These are phyloP conservation scores for Empidonax traillii DNA, from an alignment of 2,113 vertebrate species.

Conservation along the genomic window DNA sequence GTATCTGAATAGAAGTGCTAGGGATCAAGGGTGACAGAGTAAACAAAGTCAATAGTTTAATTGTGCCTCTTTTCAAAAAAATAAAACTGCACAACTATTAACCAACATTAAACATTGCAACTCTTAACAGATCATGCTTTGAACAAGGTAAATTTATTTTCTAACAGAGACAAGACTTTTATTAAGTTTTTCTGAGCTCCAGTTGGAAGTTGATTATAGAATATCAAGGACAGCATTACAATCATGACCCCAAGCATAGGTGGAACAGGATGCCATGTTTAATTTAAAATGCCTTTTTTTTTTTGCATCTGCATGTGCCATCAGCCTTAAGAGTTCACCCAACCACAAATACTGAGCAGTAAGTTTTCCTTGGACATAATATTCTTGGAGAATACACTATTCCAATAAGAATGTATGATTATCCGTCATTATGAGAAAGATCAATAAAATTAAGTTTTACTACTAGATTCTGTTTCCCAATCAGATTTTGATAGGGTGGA, in stretches of 20 bases:
- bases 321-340: slow-evolving; percentile 56
- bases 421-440: slow-evolving; percentile 32
- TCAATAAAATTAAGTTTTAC: slow-evolving; percentile 24
- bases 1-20: slow-evolving; percentile 79
- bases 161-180: slow-evolving; percentile 94
- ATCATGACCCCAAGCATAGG: slow-evolving; percentile 65
- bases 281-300: slow-evolving; percentile 39
- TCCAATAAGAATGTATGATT: background rate
- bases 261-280: slow-evolving; percentile 64
- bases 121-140: slow-evolving; percentile 92
- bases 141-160: slow-evolving; percentile 91
- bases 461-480: slow-evolving; percentile 23
- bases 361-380: background rate
- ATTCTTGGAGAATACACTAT: background rate
- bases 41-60: slow-evolving; percentile 75
- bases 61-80: slow-evolving; percentile 82
- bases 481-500: background rate
- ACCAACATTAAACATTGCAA: slow-evolving; percentile 92
- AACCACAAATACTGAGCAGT: slow-evolving; percentile 47
- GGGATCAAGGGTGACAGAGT: slow-evolving; percentile 75
- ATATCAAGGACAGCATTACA: slow-evolving; percentile 72
- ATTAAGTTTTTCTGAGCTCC: slow-evolving; percentile 90
- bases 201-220: slow-evolving; percentile 79
- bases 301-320: slow-evolving; percentile 9
- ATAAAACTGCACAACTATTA: slow-evolving; percentile 89